Evolutionary conservation across 2,888 invertebrate species (phyloP).

Genomic region (Nomada fucata): DNA sequence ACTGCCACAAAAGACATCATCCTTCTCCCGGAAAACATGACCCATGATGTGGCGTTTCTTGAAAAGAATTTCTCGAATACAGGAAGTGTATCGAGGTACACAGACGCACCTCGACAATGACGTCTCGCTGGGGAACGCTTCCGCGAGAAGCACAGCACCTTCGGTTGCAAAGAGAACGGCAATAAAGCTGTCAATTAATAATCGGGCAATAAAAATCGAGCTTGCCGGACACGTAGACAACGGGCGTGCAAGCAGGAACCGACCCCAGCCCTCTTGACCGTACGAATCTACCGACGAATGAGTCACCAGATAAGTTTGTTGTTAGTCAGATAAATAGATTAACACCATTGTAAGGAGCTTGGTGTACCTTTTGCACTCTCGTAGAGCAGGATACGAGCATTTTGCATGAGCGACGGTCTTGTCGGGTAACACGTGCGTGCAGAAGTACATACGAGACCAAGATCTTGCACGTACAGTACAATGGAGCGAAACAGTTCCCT

Average conservation of each 20-base stretch:
- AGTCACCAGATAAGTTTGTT: slow-evolving; percentile 80
- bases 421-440: too few species aligned
- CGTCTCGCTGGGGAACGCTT: not conserved
- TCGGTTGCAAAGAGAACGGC: not conserved
- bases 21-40: slow-evolving; percentile 2
- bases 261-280: slow-evolving; percentile 33
- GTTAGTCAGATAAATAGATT: slow-evolving; percentile 81
- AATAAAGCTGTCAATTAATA: slow-evolving; percentile 36
- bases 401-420: slow-evolving; percentile 15
- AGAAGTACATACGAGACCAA: too few species aligned
- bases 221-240: not conserved
- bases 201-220: slow-evolving; percentile 47
- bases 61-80: not conserved
- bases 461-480: too few species aligned
- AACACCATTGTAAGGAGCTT: slow-evolving; percentile 75
- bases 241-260: slow-evolving; percentile 30
- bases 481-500: too few species aligned
- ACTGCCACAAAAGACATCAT: slow-evolving; percentile 43
- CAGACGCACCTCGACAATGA: too few species aligned
- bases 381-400: slow-evolving; percentile 66
- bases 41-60: not conserved
- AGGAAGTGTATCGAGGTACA: too few species aligned
- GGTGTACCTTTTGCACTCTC: slow-evolving; percentile 52
- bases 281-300: slow-evolving; percentile 65
- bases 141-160: slow-evolving; percentile 4